phyloP scores from a whole-genome alignment of 1,140 invertebrate species.

The Listronotus bonariensis region DNA sequence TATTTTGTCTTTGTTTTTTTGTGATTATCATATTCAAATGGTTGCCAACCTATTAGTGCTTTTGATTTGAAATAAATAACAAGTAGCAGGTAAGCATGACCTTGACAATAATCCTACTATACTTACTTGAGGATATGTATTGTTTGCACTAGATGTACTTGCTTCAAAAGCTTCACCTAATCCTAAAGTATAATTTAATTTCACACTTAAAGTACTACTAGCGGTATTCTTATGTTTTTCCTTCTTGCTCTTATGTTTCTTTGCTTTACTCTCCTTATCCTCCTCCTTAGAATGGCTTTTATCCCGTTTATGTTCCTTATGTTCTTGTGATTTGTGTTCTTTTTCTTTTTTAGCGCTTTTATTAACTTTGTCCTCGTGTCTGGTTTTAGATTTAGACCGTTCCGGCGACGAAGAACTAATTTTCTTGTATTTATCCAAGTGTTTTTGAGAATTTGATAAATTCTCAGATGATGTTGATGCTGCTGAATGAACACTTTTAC shows the following conservation, averaged over 20 bases:
- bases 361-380: not conserved
- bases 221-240: slow-evolving; percentile 14
- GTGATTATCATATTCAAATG: no score
- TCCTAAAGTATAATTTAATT: slow-evolving; percentile 13
- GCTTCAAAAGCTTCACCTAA: slow-evolving; percentile 18
- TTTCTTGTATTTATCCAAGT: slow-evolving; percentile 3
- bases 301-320: slow-evolving; percentile 2
- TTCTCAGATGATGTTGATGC: slow-evolving; percentile 9
- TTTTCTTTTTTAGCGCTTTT: slow-evolving; percentile 14
- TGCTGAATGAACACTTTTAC: not conserved
- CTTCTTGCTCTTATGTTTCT: slow-evolving; percentile 20
- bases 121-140: slow-evolving; percentile 37
- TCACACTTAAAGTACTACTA: slow-evolving; percentile 13
- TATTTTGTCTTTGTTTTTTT: no score
- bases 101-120: not conserved
- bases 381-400: not conserved
- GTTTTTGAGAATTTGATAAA: not conserved
- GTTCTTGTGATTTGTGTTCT: not conserved
- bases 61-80: no score
- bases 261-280: slow-evolving; percentile 7
- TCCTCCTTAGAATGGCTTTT: slow-evolving; percentile 1
- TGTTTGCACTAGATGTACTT: slow-evolving; percentile 26
- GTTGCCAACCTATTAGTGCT: no score
- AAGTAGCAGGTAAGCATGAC: no score
- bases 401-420: not conserved